Conservation (phyloP, 30 jellyfish, hydroid and myxozoan genomes). For the Haliclystus octoradiatus region DNA sequence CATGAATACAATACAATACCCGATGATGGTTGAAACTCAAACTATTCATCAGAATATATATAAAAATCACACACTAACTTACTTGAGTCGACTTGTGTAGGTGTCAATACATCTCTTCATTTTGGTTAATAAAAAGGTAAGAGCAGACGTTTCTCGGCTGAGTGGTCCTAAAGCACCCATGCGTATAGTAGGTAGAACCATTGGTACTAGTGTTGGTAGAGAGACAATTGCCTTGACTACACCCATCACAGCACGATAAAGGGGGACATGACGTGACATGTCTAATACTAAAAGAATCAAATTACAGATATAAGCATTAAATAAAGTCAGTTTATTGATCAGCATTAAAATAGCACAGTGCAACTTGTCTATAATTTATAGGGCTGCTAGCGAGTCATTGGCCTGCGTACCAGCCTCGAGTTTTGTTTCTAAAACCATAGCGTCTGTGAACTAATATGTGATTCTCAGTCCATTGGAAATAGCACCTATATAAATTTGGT, state of each 20-base stretch:
- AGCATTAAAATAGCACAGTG: neutral
- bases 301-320: neutral
- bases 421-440: no score
- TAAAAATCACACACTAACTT: conserved; percentile 8
- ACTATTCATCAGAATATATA: no score
- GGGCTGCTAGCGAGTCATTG: no score
- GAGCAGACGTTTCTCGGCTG: conserved; percentile 11
- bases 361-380: neutral
- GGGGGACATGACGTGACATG: conserved; percentile 91
- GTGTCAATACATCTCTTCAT: conserved; percentile 84
- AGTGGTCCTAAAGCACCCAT: conserved; percentile 9
- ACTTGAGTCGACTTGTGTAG: conserved; percentile 66
- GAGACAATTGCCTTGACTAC: conserved; percentile 60
- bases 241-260: conserved; percentile 60
- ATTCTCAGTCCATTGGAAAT: no score
- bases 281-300: conserved; percentile 60
- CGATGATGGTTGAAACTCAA: no score
- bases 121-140: conserved; percentile 35
- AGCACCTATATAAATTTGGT: no score
- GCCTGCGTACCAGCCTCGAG: no score
- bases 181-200: conserved; percentile 25
- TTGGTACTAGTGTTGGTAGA: conserved; percentile 6
- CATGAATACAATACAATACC: no score
- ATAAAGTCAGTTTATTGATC: neutral
- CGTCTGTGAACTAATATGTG: no score